Percentiles rank a stretch among this genome's conserved stretches.
These are phyloP conservation scores for Morpho deidamia DNA, from an alignment of 2,888 invertebrate genomes.

Conservation along the genomic window DNA sequence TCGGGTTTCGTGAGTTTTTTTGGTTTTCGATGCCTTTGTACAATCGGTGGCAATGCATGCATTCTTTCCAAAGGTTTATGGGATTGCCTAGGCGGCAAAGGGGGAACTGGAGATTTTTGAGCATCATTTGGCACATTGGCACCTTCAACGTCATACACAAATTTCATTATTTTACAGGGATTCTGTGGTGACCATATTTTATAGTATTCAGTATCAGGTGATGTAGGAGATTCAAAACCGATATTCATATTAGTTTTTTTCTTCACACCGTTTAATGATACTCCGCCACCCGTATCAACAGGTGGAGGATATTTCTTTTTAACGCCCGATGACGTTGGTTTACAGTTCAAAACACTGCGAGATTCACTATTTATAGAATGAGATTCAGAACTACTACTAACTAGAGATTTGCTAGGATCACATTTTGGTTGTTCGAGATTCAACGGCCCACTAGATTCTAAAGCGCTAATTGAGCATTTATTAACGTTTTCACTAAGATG, in stretches of 20 bases:
- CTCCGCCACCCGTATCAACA: conserved; percentile 72
- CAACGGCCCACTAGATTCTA: conserved; percentile 67
- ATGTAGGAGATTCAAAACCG: conserved; percentile 74
- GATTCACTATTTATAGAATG: conserved; percentile 68
- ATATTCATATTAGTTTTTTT: conserved; percentile 80
- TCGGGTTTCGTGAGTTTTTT: conserved; percentile 82
- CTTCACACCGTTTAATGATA: conserved; percentile 76
- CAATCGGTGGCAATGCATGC: conserved; percentile 84
- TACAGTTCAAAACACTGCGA: conserved; percentile 54
- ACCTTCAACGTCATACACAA: conserved; percentile 72
- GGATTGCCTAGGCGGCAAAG: conserved; percentile 83
- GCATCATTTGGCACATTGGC: conserved; percentile 65
- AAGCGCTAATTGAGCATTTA: conserved; percentile 77
- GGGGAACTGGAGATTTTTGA: conserved; percentile 84
- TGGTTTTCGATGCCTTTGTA: conserved; percentile 83
- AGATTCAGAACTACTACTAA: conserved; percentile 67
- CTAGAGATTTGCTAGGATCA: conserved; percentile 73
- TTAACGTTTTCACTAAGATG: conserved; percentile 71
- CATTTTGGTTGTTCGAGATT: conserved; percentile 62
- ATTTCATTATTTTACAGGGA: conserved; percentile 77
- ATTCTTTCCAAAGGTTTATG: conserved; percentile 89
- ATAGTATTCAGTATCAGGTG: conserved; percentile 81
- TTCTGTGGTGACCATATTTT: conserved; percentile 84
- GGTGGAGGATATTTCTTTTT: conserved; percentile 78
- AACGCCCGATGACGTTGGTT: conserved; percentile 65